These are phyloP conservation scores for Lucinisca nassula DNA, from an alignment of 2,888 invertebrate species.

Conservation along the genomic window DNA sequence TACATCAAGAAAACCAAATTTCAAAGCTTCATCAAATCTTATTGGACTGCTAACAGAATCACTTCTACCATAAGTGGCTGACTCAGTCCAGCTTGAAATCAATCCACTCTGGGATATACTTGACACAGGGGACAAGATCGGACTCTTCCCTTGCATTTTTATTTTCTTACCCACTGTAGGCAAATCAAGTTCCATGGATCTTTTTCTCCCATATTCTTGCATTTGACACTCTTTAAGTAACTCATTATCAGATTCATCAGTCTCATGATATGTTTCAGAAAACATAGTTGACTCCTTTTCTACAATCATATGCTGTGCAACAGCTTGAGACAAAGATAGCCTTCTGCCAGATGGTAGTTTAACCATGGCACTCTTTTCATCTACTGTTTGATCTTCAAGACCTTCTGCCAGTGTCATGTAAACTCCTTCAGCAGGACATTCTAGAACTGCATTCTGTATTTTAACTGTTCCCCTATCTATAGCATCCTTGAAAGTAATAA, in stretches of 20 bases:
- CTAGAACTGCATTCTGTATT: slow-evolving; percentile 91
- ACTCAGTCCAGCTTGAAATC: slow-evolving; percentile 16
- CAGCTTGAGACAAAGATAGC: slow-evolving; percentile 92
- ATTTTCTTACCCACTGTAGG: neutral
- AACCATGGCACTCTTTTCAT: slow-evolving; percentile 65
- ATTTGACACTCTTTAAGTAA: neutral
- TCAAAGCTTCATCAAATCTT: slow-evolving; percentile 72
- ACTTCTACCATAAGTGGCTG: slow-evolving; percentile 28
- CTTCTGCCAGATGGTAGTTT: slow-evolving; percentile 65
- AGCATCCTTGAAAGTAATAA: slow-evolving; percentile 77
- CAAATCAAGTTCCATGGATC: slow-evolving; percentile 7
- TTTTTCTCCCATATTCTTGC: neutral
- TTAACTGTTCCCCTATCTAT: slow-evolving; percentile 85
- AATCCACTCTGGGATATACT: neutral
- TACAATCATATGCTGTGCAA: slow-evolving; percentile 91
- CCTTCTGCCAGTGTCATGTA: slow-evolving; percentile 94
- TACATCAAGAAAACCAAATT: slow-evolving; percentile 71
- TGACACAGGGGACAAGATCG: neutral
- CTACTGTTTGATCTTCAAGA: slow-evolving; percentile 92
- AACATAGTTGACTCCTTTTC: slow-evolving; percentile 34
- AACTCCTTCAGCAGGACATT: slow-evolving; percentile 95
- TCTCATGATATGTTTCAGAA: neutral
- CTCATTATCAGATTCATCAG: neutral
- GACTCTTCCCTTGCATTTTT: slow-evolving; percentile 14
- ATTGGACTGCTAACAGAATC: slow-evolving; percentile 60